Evolutionary conservation across 2,888 invertebrate species (phyloP).

Genomic region (Heterodera filipjevi): DNA sequence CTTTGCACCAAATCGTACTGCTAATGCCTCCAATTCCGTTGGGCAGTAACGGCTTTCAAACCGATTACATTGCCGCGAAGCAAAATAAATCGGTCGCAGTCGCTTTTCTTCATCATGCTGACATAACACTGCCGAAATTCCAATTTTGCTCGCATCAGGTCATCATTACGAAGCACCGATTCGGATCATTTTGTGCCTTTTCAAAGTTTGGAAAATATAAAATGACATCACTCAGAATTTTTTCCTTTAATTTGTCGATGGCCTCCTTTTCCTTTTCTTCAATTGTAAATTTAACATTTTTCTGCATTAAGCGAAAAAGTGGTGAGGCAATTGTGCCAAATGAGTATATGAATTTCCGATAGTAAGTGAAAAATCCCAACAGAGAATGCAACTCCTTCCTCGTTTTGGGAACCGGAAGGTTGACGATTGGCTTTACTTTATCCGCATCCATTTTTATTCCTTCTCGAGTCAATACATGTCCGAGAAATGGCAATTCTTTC

Average conservation of each 20-base stretch:
- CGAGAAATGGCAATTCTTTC: constrained; percentile 32
- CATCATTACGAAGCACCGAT: too few species aligned
- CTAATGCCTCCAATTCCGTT: too few species aligned
- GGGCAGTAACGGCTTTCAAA: too few species aligned
- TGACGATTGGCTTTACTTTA: constrained; percentile 30
- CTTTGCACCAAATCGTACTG: too few species aligned
- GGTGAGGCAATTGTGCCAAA: constrained; percentile 43
- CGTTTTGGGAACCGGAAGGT: constrained; percentile 37
- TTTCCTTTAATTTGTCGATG: constrained; percentile 40
- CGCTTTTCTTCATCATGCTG: too few species aligned
- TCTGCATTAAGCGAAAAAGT: constrained; percentile 37
- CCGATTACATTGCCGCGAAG: too few species aligned
- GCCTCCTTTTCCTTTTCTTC: constrained; percentile 30
- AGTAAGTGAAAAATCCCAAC: constrained; percentile 46
- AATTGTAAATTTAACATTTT: constrained; percentile 38
- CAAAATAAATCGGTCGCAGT: too few species aligned
- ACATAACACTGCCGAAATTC: too few species aligned
- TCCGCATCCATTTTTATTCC: constrained; percentile 31
- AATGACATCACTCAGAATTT: constrained; percentile 30
- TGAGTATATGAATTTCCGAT: constrained; percentile 45
- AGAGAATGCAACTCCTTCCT: constrained; percentile 39
- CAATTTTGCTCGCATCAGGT: too few species aligned
- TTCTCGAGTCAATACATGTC: constrained; percentile 29
- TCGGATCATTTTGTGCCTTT: constrained; percentile 36
- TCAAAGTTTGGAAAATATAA: constrained; percentile 43